These are phyloP conservation scores for Diachrysia chrysitis DNA, from an alignment of 2,888 invertebrate species.

Conservation along the genomic window DNA sequence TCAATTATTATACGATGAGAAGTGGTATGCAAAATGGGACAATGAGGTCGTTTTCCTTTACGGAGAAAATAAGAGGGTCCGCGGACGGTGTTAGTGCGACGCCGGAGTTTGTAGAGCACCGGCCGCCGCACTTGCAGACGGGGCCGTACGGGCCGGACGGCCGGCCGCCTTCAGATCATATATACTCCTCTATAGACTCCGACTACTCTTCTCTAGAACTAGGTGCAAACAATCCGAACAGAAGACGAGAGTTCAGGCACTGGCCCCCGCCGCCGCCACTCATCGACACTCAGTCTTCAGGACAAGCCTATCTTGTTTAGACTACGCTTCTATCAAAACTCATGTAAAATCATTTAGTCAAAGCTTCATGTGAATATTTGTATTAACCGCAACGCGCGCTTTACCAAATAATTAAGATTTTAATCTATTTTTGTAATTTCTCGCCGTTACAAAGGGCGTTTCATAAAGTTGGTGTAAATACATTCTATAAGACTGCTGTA, in stretches of 20 bases:
- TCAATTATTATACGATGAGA: conserved; percentile 95
- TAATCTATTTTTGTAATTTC: conserved; percentile 88
- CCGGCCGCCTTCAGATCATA: conserved; percentile 95
- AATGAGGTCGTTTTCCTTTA: conserved; percentile 90
- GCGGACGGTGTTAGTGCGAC: conserved; percentile 90
- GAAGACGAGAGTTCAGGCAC: conserved; percentile 83
- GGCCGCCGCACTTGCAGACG: conserved; percentile 79
- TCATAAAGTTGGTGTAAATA: conserved; percentile 86
- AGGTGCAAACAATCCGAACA: conserved; percentile 85
- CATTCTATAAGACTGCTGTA: conserved; percentile 89
- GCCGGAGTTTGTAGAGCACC: conserved; percentile 85
- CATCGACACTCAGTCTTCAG: conserved; percentile 83
- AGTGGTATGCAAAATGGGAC: conserved; percentile 89
- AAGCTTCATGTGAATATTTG: conserved; percentile 85
- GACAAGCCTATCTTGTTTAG: conserved; percentile 88
- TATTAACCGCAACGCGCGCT: conserved; percentile 84
- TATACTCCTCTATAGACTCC: conserved; percentile 96
- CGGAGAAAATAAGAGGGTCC: conserved; percentile 83
- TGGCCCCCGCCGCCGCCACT: conserved; percentile 86
- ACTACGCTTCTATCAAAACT: conserved; percentile 75
- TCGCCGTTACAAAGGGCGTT: conserved; percentile 83
- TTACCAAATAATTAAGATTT: conserved; percentile 88
- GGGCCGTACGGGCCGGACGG: conserved; percentile 87
- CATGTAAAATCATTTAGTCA: conserved; percentile 79
- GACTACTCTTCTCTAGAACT: conserved; percentile 95